Evolutionary conservation across 2,888 invertebrate species (phyloP).

Genomic region (Dryocosmus kuriphilus): DNA sequence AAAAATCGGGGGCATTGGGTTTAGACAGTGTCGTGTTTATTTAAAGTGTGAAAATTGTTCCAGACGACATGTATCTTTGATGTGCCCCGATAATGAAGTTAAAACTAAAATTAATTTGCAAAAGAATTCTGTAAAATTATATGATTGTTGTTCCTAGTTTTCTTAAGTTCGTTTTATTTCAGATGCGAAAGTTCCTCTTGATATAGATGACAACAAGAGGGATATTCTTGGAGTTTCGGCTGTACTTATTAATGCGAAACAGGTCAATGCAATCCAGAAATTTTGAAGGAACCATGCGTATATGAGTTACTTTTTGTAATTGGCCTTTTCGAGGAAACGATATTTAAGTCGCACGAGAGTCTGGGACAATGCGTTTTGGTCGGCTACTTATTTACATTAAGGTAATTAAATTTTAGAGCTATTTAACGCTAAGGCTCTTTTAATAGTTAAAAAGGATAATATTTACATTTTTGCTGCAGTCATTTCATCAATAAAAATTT

Average conservation of each 20-base stretch:
- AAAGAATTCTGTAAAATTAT: no score
- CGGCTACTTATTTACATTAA: conserved; percentile 90
- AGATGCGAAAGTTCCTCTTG: no score
- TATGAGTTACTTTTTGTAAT: conserved; percentile 84
- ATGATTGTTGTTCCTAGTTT: no score
- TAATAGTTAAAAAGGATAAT: conserved; percentile 15
- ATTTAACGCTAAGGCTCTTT: no score
- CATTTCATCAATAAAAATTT: conserved; percentile 87
- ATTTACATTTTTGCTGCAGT: conserved; percentile 78
- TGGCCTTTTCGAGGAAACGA: conserved; percentile 87
- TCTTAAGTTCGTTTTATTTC: conserved; percentile 66
- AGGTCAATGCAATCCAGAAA: conserved; percentile 83
- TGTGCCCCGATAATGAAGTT: conserved; percentile 47
- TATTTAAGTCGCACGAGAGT: no score
- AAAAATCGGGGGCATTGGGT: no score
- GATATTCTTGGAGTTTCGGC: conserved; percentile 92
- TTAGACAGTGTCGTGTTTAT: no score
- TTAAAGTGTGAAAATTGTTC: no score
- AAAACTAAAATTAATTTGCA: no score
- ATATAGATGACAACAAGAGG: no score
- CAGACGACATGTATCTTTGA: no score
- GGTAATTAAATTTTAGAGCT: conserved; percentile 77
- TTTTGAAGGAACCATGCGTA: conserved; percentile 82
- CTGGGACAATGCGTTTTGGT: no score
- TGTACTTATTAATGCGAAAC: conserved; percentile 91